Evolutionary conservation across 1,140 invertebrate species (phyloP).

Genomic region (Drosophila truncata): DNA sequence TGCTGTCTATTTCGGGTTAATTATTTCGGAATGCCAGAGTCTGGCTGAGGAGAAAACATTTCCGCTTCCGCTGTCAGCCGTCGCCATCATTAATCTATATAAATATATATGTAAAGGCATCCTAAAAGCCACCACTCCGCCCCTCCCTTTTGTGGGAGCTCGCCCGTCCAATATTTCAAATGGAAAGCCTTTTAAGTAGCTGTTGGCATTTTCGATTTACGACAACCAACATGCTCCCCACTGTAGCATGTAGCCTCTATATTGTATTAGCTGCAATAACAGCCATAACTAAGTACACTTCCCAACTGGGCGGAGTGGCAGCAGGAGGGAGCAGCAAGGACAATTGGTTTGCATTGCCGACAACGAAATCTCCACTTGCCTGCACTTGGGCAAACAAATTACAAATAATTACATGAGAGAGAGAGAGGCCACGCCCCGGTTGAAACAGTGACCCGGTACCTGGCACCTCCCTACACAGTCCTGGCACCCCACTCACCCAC

Average conservation of each 20-base stretch:
- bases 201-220: conserved; percentile 62
- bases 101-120: conserved; percentile 17
- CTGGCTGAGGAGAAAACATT: conserved; percentile 51
- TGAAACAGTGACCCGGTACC: conserved; percentile 37
- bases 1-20: conserved; percentile 57
- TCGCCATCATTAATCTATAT: conserved; percentile 76
- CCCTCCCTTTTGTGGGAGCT: background rate
- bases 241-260: conserved; percentile 24
- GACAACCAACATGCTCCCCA: conserved; percentile 42
- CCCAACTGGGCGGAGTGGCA: conserved; percentile 7
- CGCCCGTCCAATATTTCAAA: conserved; percentile 42
- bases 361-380: conserved; percentile 45
- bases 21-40: conserved; percentile 73
- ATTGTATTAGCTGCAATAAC: conserved; percentile 57
- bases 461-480: background rate
- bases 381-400: conserved; percentile 78
- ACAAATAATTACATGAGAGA: conserved; percentile 71
- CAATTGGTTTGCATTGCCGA: conserved; percentile 44
- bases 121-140: background rate
- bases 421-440: conserved; percentile 47
- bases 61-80: conserved; percentile 68
- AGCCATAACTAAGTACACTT: conserved; percentile 65
- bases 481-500: conserved; percentile 1
- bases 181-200: conserved; percentile 55
- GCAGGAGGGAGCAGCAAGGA: conserved; percentile 38